Evolutionary conservation across 2,113 vertebrate genomes (phyloP), one percentile per base, ranked within the genome.

Genomic region (Coptodon rendalli): DNA sequence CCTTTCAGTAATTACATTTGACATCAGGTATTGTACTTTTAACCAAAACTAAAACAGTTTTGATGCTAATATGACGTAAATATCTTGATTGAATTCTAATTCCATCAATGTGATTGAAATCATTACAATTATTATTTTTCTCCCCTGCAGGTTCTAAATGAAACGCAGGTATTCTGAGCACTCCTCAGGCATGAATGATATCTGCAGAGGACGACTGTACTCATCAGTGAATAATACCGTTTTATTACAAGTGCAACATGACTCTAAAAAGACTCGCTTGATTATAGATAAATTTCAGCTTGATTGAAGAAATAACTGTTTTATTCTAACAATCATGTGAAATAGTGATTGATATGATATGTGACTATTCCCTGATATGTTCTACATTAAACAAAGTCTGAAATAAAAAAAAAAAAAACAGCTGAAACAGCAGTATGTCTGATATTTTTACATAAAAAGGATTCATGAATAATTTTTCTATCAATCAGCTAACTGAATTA

Each of bases 211-310:
- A 68, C 2, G 3, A 66, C 5, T 73, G 13, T 45, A 73, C 22
- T 27, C 12, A 73, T 2, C 13, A 29, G 16, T 31, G 9, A 50
- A 2, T 50, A 29, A 19, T 12, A 5, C 9, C 3, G 1, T 5
- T 50, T 50, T 50, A 78, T 31, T 31, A 78, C 24, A 78, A 78
- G 14, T 19, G 27, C 24, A 29, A 9, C 40, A 0, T 76, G 43
- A 31, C 24, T 27, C 22, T 16, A 10, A 45, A 29, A 1, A 45
- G 16, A 48, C 71, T 53, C 52, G 9, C 9, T n/a, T 78, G 5
- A 31, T 27, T 31, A 48, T n/a, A 19, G 0, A n/a, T 31, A 0
- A 12, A 31, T 50, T 50, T 78, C 24, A 48, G 29, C 43, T 11
- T 76, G 6, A n/a, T n/a, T n/a, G n/a, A n/a, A n/a, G n/a, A n/a